Evolutionary conservation across 2,888 invertebrate species (phyloP).

Genomic region (Leucania comma): DNA sequence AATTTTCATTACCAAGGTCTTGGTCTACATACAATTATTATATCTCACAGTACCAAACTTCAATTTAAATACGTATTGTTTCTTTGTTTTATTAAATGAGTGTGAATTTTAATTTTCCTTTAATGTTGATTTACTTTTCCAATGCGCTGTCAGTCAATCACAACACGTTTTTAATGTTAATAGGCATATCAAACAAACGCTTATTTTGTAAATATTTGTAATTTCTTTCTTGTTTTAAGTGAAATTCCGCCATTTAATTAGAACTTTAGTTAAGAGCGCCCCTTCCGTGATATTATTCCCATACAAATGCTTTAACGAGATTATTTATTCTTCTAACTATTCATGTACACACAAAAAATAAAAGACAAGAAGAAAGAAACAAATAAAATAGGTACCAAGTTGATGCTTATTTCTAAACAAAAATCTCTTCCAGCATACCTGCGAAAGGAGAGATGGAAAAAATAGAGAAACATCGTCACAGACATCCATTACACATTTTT

Average conservation of each 20-base stretch:
- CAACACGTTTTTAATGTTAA: constrained; percentile 25
- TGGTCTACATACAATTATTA: constrained; percentile 10
- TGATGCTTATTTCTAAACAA: no score
- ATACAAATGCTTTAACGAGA: no score
- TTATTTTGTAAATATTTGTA: constrained; percentile 16
- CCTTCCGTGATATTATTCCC: no score
- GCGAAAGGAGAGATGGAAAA: no score
- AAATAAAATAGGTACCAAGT: no score
- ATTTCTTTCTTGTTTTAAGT: constrained; percentile 1
- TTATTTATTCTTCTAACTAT: no score
- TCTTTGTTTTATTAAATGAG: constrained; percentile 43
- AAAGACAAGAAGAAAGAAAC: no score
- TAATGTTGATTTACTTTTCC: constrained; percentile 50
- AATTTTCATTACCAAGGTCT: constrained; percentile 17
- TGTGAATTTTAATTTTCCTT: constrained; percentile 43
- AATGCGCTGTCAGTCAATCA: constrained; percentile 25
- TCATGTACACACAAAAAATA: no score
- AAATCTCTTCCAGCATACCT: no score
- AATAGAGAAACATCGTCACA: no score
- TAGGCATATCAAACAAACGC: constrained; percentile 38
- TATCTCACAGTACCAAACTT: constrained; percentile 9
- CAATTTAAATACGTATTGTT: constrained; percentile 47
- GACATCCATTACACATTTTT: no score
- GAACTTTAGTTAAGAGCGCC: not conserved
- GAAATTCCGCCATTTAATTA: constrained; percentile 14